Base-by-base conservation (phyloP, 2,797 vertebrate species). In the Todus mexicanus region DNA sequence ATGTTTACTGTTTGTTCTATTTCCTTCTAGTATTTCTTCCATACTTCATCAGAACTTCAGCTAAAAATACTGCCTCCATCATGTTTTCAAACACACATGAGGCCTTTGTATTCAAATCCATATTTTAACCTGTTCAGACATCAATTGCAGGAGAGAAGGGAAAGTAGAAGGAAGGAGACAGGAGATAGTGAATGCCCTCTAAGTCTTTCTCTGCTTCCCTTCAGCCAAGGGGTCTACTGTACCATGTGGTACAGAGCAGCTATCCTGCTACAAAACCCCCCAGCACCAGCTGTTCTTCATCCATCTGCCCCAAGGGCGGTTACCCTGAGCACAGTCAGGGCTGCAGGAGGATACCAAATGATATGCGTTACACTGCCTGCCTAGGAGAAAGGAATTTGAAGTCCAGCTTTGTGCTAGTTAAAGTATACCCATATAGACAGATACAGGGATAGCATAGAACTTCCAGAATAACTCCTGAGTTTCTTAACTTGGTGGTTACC, bases 241-340 rank as follows among this genome's bases (percentile, higher is more conserved):
- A 23, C 17, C 53, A 40, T 6, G 1, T 23, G 38, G 9, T 31
- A 26, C 70, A 48, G 82, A 87, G 69, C 21, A 37, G 53, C 45
- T 13, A 3, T 14, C 20, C 68, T 56, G 56, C 71, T 48, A 2
- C 9, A 27, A 26, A 71, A 87, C 40, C 11, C 31, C 18, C 20
- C 23, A 68, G 57, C 9, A 37, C 18, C 40, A 87, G 16, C 31
- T 19, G 25, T 75, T 25, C n/a, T 33, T 64, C 66, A 45, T 17
- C 50, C 56, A 0, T 10, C 57, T 3, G 3, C n/a, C 27, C 70
- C 2, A 4, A 70, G 14, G 27, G 38, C 0, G 2, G 33, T 38
- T 27, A 48, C 38, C 69, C 40, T 21, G 5, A 43, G 40, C 29
- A 20, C 0, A 4, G 54, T 10, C 43, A 27, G 10, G 17, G 33